These are phyloP conservation scores for Aethes cnicana DNA, from an alignment of 2,888 invertebrate genomes.

Conservation along the genomic window DNA sequence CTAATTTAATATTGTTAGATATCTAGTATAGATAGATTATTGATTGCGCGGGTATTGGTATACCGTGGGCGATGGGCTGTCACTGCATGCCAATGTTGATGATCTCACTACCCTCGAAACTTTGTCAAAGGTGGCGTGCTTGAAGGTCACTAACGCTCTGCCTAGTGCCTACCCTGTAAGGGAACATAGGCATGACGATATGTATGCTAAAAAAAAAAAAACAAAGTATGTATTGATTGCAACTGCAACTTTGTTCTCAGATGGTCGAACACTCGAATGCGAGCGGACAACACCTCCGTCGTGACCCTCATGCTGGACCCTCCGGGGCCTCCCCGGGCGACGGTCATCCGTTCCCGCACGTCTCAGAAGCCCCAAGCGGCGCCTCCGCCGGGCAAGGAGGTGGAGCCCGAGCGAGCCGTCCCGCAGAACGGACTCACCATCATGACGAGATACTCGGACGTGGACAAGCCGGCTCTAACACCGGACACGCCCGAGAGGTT, in stretches of 20 bases:
- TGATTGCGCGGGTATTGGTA: no score
- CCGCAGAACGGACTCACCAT: slow-evolving; percentile 76
- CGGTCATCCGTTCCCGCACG: slow-evolving; percentile 78
- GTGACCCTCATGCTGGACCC: slow-evolving; percentile 95
- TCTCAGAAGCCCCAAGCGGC: slow-evolving; percentile 42
- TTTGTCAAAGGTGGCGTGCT: no score
- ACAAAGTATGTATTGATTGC: no score
- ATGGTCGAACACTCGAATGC: slow-evolving; percentile 92
- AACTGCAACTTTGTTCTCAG: slow-evolving; percentile 47
- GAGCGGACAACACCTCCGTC: slow-evolving; percentile 98
- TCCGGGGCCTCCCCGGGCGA: slow-evolving; percentile 89
- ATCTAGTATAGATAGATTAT: no score
- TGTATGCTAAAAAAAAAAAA: no score
- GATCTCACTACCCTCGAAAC: no score
- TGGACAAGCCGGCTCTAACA: slow-evolving; percentile 48
- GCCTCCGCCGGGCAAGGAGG: slow-evolving; percentile 33
- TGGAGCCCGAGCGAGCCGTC: slow-evolving; percentile 39
- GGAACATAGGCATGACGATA: no score
- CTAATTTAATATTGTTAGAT: no score
- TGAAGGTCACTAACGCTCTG: no score
- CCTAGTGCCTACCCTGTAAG: no score
- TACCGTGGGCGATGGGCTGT: no score
- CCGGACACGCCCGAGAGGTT: slow-evolving; percentile 40
- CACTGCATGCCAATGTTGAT: no score
- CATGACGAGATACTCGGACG: slow-evolving; percentile 75